Evolutionary conservation across 2,888 invertebrate genomes (phyloP), one percentile per base, ranked within the genome.

Genomic region (Pinctada fucata): DNA sequence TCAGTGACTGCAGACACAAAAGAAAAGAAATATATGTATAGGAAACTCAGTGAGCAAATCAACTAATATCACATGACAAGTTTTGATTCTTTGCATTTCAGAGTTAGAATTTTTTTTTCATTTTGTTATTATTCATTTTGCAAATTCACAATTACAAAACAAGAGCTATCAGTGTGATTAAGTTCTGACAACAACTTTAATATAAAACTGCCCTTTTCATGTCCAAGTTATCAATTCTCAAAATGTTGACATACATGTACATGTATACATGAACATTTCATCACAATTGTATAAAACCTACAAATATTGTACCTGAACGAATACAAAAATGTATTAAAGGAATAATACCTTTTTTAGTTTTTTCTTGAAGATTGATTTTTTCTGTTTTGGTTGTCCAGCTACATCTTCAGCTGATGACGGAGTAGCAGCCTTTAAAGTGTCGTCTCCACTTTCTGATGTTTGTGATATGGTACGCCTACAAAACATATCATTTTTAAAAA

Each of bases 381-480:
- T 84, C n/a, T 87, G 85, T 81, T 87, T 90, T 66, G 81, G 82
- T 73, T 79, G 75, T 49, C 82, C 84, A n/a, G 83, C 80, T 10
- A 78, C 75, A 8, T 86, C 86, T 50, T 82, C 77, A 5, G 74
- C 82, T 68, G 82, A 78, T 47, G 81, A 76, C 16, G 86, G 79
- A n/a, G 84, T 82, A 3, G 76, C 74, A 52, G 81, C 66, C 69
- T 84, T 86, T 64, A 76, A 80, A 31, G 70, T 78, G n/a, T 91
- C 91, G 85, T 91, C 91, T 47, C 90, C 90, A 83, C 90, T 91
- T 67, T 91, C 91, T 65, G 91, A 91, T 3, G 90, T 90, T 72
- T 90, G 86, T 3, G 89, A 89, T 2, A 87, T 87, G 10, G 89
- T 87, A 5, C 89, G 83, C 76, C 88, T 89, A 75, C 50, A 82